phyloP scores from a whole-genome alignment of 2,113 vertebrate species.

The Pseudopodoces humilis region DNA sequence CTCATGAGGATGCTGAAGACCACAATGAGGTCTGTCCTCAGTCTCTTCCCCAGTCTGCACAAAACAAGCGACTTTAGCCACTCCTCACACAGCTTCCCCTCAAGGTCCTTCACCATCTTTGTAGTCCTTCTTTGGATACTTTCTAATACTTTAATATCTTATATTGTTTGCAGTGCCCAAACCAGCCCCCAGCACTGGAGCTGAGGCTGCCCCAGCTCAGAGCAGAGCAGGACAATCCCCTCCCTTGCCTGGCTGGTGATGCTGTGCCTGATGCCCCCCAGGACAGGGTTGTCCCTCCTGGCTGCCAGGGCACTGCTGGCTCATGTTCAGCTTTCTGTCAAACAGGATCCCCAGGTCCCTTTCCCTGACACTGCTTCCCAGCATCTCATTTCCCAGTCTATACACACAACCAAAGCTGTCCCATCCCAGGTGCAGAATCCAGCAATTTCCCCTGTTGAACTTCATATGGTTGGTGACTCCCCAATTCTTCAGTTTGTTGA shows the following conservation, averaged over 20 bases:
- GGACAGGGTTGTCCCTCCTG: not conserved
- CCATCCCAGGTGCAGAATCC: rapidly evolving
- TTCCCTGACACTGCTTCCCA: not conserved
- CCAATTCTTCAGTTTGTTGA: not conserved
- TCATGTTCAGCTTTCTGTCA: rapidly evolving
- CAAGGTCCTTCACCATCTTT: too few relatives aligned
- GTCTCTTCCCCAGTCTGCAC: not conserved
- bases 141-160: rapidly evolving
- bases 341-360: rapidly evolving
- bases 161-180: rapidly evolving
- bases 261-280: not conserved
- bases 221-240: not conserved
- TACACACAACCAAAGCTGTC: rapidly evolving
- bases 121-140: rapidly evolving
- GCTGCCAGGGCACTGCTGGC: not conserved
- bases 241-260: rapidly evolving
- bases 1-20: rapidly evolving
- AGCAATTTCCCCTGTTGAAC: not conserved
- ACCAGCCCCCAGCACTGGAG: rapidly evolving
- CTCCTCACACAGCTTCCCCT: rapidly evolving
- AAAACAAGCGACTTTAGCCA: not conserved
- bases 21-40: not conserved
- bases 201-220: not conserved
- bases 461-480: not conserved
- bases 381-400: not conserved